Evolutionary conservation across 1,140 invertebrate species (phyloP).

Genomic region (Galendromus occidentalis): DNA sequence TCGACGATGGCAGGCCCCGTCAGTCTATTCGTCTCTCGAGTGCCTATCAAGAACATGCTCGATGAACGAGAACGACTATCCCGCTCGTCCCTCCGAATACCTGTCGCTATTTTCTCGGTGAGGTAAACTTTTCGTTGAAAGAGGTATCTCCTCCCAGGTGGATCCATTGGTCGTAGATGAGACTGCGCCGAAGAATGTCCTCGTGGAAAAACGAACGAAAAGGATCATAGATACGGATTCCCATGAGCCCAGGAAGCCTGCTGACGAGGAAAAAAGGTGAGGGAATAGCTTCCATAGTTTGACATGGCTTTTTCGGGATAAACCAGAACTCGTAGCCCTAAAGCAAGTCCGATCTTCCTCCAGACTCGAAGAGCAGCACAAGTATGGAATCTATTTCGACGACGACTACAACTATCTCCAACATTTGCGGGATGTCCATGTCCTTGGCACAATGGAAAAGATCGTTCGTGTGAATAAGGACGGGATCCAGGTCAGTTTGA

Average conservation of each 20-base stretch:
- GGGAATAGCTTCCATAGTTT: background rate
- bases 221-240: constrained; percentile 1
- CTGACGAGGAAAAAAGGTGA: background rate
- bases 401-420: constrained; percentile 91
- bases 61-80: background rate
- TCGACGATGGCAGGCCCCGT: background rate
- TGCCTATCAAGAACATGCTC: background rate
- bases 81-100: background rate
- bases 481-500: constrained; percentile 15
- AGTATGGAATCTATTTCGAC: constrained; percentile 86
- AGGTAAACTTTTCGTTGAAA: background rate
- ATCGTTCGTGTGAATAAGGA: constrained; percentile 11
- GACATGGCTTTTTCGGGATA: background rate
- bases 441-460: constrained; percentile 25
- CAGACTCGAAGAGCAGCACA: constrained; percentile 50
- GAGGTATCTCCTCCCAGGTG: background rate
- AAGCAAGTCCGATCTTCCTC: constrained; percentile 19
- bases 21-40: background rate
- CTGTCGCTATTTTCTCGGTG: background rate
- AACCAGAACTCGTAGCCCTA: background rate
- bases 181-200: constrained; percentile 60
- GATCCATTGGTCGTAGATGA: constrained; percentile 75
- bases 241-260: constrained; percentile 13
- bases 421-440: constrained; percentile 50
- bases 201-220: constrained; percentile 32